Evolutionary conservation across 2,113 vertebrate genomes (phyloP), one percentile per base, ranked within the genome.

Genomic region (Dascyllus trimaculatus): DNA sequence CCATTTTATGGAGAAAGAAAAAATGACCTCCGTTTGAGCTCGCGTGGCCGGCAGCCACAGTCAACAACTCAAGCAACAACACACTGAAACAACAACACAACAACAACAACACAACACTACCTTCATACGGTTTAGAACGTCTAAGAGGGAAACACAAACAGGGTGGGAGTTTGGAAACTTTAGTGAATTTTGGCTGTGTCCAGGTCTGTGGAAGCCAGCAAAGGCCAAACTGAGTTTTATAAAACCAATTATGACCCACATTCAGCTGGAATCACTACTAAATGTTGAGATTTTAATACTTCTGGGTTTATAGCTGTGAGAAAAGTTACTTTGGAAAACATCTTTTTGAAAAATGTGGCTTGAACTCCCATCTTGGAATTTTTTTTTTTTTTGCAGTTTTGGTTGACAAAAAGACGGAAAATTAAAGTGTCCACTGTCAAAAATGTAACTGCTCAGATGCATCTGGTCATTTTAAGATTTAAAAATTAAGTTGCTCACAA

Each of bases 21-120:
- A 95, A 97, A 96, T 94, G 96, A 96, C 96, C 92, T 92, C 92
- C 71, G 95, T 96, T 97, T 98, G 96, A 97, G 94, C 54, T 95
- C 89, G 94, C 93, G 93, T 90, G 94, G 90, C 81, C 91, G 5
- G 92, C 88, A 87, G 89, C 93, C 95, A 95, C 95, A 94, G 93
- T 88, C 93, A 94, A 95, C 94, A 95, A 94, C 95, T 96, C 96
- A 98, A 97, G 95, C 96, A 95, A 84, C 48, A 72, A 80, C 66
- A 76, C 52, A 89, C 4, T 38, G 63, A 79, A 92, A 94, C 73
- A n/a, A 61, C 40, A 95, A 94, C 32, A 35, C 32, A 35, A 35
- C 32, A 35, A 95, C 81, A 90, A 94, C 94, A 93, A 93, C 89
- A 95, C 75, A 32, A 53, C 11, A 8, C 5, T 17, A 56, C 11